These are phyloP conservation scores for Ormyrus nitidulus DNA, from an alignment of 2,888 invertebrate genomes.

Conservation along the genomic window DNA sequence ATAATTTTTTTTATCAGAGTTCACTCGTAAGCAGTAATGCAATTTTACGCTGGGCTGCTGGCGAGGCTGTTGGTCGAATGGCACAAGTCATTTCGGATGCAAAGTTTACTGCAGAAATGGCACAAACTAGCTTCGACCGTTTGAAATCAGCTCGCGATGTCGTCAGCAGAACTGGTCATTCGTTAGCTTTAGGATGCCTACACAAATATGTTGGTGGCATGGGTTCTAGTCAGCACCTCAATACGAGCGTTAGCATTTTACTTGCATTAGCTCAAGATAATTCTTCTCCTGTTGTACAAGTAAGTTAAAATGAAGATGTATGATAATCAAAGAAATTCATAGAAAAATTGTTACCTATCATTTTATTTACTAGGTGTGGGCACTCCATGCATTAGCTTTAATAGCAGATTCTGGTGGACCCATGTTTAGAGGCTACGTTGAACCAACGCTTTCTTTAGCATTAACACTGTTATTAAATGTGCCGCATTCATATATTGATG, in stretches of 20 bases:
- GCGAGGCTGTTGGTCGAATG: constrained; percentile 95
- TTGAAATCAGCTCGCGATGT: constrained; percentile 91
- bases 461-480: constrained; percentile 91
- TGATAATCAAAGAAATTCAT: background rate
- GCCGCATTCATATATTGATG: constrained; percentile 93
- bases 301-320: constrained; percentile 65
- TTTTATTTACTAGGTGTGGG: constrained; percentile 85
- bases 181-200: constrained; percentile 95
- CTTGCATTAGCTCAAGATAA: constrained; percentile 95
- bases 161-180: constrained; percentile 90
- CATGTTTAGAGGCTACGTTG: constrained; percentile 98
- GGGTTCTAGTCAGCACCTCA: constrained; percentile 95
- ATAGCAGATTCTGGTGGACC: constrained; percentile 99
- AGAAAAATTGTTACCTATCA: background rate
- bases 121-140: constrained; percentile 92
- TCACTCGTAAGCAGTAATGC: constrained; percentile 86
- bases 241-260: constrained; percentile 95
- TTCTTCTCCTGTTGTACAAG: constrained; percentile 95
- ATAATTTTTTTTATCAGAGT: constrained; percentile 73
- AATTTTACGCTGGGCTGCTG: constrained; percentile 93
- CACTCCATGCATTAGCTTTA: constrained; percentile 94
- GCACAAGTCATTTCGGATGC: constrained; percentile 93
- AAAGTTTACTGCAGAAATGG: constrained; percentile 91
- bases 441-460: constrained; percentile 93
- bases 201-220: constrained; percentile 97